A percentile compares a stretch with the other conserved stretches of the same genome.
These are phyloP conservation scores for Drosophila silvestris DNA, from an alignment of 2,888 invertebrate genomes.

Conservation along the genomic window DNA sequence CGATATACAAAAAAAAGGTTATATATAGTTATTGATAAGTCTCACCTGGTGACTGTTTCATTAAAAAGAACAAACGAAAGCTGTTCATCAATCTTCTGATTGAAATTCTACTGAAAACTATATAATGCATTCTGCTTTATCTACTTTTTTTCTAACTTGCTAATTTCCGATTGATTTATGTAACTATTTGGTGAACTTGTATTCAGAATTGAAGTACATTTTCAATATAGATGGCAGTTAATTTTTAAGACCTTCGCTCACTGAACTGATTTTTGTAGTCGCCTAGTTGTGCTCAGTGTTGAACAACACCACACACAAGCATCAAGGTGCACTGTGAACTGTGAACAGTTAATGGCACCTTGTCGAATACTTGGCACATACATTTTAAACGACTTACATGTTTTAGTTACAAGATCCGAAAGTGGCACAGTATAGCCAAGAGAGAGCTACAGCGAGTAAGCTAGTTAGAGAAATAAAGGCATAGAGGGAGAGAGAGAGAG, in stretches of 20 bases:
- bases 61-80: no score
- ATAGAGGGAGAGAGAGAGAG: no score
- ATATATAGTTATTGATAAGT: slow-evolving; percentile 9
- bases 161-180: not conserved
- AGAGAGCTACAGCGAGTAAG: not conserved
- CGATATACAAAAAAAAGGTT: not conserved
- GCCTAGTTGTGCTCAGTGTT: slow-evolving; percentile 17
- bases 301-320: slow-evolving; percentile 11
- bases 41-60: not conserved
- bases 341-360: slow-evolving; percentile 36
- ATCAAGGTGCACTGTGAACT: slow-evolving; percentile 34
- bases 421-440: not conserved
- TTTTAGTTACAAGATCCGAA: slow-evolving; percentile 24
- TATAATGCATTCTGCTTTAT: not conserved
- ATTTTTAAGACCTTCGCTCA: not conserved
- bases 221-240: not conserved
- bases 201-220: not conserved
- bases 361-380: slow-evolving; percentile 47
- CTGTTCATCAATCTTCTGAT: not conserved
- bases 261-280: not conserved
- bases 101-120: not conserved
- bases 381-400: slow-evolving; percentile 65
- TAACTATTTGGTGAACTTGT: not conserved
- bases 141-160: not conserved
- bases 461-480: not conserved